These are phyloP conservation scores for Rhinopomastus cyanomelas DNA, from an alignment of 2,113 vertebrate genomes.

Conservation along the genomic window DNA sequence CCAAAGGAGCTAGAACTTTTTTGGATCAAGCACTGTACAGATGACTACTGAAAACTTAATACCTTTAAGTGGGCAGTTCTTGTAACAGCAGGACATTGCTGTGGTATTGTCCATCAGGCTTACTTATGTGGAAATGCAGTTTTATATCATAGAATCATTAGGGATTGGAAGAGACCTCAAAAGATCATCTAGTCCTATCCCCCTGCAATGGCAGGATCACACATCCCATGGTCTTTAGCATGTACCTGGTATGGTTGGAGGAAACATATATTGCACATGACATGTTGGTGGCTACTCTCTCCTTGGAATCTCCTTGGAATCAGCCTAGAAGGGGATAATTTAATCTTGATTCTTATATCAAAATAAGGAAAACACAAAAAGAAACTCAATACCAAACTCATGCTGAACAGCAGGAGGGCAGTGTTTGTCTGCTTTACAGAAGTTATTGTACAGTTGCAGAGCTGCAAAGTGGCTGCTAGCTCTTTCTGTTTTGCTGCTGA, in stretches of 20 bases:
- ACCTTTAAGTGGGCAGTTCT: not conserved
- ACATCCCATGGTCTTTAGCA: not conserved
- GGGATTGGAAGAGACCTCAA: no score
- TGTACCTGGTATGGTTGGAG: not conserved
- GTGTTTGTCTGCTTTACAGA: constrained; percentile 17
- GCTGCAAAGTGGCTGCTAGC: constrained; percentile 29
- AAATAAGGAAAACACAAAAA: not conserved
- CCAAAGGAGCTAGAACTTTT: not conserved
- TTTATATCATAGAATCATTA: no score
- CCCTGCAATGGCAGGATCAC: no score
- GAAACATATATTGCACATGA: not conserved
- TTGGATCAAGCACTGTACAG: not conserved
- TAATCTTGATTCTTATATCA: not conserved
- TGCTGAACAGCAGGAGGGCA: not conserved
- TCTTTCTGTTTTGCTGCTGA: constrained; percentile 26
- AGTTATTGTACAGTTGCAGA: not conserved
- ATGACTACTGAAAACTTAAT: not conserved
- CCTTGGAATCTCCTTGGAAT: not conserved
- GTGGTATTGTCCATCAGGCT: not conserved
- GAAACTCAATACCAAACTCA: not conserved
- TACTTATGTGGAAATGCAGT: not conserved
- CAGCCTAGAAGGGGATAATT: not conserved
- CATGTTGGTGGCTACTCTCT: not conserved
- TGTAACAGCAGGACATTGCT: not conserved
- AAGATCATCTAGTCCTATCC: no score